These are phyloP conservation scores for Vesta saturnalis DNA, from an alignment of 2,888 invertebrate species.

Conservation along the genomic window DNA sequence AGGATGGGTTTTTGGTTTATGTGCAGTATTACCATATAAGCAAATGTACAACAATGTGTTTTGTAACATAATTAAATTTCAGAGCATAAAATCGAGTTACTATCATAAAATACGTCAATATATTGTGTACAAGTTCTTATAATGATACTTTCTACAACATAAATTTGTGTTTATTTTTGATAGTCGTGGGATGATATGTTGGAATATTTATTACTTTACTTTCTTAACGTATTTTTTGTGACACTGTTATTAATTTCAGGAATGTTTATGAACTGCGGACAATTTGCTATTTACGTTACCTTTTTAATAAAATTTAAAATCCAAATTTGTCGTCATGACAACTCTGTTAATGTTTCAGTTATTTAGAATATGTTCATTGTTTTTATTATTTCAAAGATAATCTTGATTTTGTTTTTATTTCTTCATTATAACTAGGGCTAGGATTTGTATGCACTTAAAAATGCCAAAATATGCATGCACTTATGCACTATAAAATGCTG, in stretches of 20 bases:
- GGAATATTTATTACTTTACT: slow-evolving; percentile 6
- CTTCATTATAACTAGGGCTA: too few species aligned
- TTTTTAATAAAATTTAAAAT: too few species aligned
- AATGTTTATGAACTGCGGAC: not conserved
- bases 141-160: slow-evolving; percentile 9
- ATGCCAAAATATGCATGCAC: too few species aligned
- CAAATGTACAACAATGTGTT: not conserved
- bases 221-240: not conserved
- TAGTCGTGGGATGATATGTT: slow-evolving; percentile 5
- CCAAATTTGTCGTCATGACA: too few species aligned
- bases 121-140: not conserved
- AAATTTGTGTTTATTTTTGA: slow-evolving; percentile 4
- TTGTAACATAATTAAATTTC: not conserved
- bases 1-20: not conserved
- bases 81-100: not conserved
- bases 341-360: too few species aligned
- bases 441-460: too few species aligned
- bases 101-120: slow-evolving; percentile 2
- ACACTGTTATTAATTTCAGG: not conserved
- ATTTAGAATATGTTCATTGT: too few species aligned
- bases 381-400: too few species aligned
- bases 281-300: not conserved
- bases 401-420: too few species aligned
- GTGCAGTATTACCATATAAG: not conserved
- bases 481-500: too few species aligned